A percentile compares a stretch with the other conserved stretches of the same genome.
Conservation (phyloP, 2,797 vertebrate genomes). For the Petrocephalus schoutedeni region DNA sequence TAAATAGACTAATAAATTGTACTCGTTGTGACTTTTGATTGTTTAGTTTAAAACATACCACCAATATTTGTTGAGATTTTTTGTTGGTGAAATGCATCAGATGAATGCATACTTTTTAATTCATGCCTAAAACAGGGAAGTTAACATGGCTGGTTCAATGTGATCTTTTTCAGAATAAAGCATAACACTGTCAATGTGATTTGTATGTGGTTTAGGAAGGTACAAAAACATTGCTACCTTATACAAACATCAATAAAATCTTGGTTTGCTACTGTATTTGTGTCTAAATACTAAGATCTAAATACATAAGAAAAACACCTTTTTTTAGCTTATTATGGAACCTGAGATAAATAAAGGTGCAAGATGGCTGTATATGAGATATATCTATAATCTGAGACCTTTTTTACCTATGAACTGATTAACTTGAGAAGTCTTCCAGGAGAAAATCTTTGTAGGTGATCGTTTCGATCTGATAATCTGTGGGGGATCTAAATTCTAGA, state of each 20-base stretch:
- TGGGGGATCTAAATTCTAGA: not conserved
- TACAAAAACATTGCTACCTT: not conserved
- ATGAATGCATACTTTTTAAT: not conserved
- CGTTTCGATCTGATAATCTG: not conserved
- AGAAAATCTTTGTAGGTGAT: not conserved
- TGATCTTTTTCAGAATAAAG: not conserved
- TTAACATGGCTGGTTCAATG: not conserved
- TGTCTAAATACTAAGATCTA: not conserved
- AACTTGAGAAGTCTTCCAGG: not conserved
- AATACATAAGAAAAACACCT: not conserved
- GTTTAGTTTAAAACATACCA: not conserved
- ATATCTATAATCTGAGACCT: not conserved
- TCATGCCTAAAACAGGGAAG: not conserved
- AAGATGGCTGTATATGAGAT: not conserved
- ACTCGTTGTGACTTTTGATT: slow-evolving; percentile 41
- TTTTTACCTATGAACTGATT: not conserved
- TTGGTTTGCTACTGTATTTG: not conserved
- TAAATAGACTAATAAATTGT: slow-evolving; percentile 66
- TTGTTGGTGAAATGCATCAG: not conserved
- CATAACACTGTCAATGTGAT: not conserved
- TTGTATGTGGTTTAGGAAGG: not conserved
- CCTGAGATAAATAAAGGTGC: not conserved
- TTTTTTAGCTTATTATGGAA: not conserved
- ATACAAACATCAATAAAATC: not conserved
- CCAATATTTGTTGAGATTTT: not conserved